Base-by-base conservation (phyloP, 1,140 invertebrate species). In the Kradibia gibbosae region DNA sequence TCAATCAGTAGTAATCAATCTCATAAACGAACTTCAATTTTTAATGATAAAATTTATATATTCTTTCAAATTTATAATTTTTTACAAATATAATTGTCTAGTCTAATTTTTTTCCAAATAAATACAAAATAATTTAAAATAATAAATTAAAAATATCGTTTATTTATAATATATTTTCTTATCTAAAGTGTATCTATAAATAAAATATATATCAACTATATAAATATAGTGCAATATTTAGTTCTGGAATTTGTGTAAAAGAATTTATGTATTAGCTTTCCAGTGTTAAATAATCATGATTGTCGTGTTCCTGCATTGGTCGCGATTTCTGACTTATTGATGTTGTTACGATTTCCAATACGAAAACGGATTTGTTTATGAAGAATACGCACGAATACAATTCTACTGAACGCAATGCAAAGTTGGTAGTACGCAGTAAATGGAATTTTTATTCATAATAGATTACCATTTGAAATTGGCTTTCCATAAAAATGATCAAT, bases 271-370 rank as follows among this genome's bases (percentile, higher is more conserved):
- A 53, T 15, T 28, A 77, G 48, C 10, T 74, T 74, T 36, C 36
- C 42, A 17, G 5, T 15, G 17, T 36, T 36, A 36, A 57, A 74
- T n/a, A 57, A 57, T 45, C 22, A 45, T 17, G 8, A 36, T 55
- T 1, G 50, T 36, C 31, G 45, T 39, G 3, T 13, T 0, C 28
- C 0, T 53, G 11, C 28, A 8, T 17, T 36, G n/a, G 28, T 15
- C 67, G 42, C 50, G 65, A 42, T 71, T 71, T 70, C 28, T 22
- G 50, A 13, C 71, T 71, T 45, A 71, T 71, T 71, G 42, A 77
- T 50, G 28, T 67, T 25, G 25, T n/a, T 34, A n/a, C 53, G 36
- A 1, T 25, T 31, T 13, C 8, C 20, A 53, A 42, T 28, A 31
- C 45, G 45, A 70, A 70, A 67, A 67, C 28, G n/a, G 22, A 50